A percentile compares a stretch with the other conserved stretches of the same genome.
These are phyloP conservation scores for Gallirallus australis DNA, from an alignment of 2,797 vertebrate genomes.

Conservation along the genomic window DNA sequence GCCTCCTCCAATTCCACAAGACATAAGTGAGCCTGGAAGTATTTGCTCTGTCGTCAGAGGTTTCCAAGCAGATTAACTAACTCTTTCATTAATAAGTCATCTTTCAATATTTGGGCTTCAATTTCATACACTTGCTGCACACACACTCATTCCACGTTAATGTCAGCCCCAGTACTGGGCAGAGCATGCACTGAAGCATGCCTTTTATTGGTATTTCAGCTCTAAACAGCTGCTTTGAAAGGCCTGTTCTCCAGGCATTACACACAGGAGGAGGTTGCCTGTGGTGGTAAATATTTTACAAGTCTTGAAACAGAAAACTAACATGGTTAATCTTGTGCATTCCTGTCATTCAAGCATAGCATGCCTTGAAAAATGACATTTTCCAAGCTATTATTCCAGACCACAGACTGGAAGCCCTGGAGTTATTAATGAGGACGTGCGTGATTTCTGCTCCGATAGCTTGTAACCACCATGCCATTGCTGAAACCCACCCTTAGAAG, in stretches of 20 bases:
- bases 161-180: neutral
- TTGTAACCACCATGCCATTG: neutral
- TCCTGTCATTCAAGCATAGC: neutral
- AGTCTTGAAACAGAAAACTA: neutral
- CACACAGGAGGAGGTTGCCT: neutral
- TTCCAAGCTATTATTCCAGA: constrained; percentile 1
- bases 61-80: neutral
- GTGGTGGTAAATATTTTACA: constrained; percentile 22
- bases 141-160: neutral
- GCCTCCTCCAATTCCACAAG: neutral
- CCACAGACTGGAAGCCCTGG: neutral
- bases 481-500: neutral
- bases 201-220: neutral
- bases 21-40: neutral
- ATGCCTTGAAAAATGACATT: neutral
- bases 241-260: neutral
- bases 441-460: neutral
- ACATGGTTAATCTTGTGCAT: neutral
- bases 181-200: neutral
- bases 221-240: neutral
- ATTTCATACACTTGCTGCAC: neutral
- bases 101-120: neutral
- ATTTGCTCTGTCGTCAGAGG: neutral
- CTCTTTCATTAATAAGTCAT: neutral
- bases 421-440: neutral